phyloP scores from a whole-genome alignment of 2,113 vertebrate genomes.

The Lophotis ruficrista region DNA sequence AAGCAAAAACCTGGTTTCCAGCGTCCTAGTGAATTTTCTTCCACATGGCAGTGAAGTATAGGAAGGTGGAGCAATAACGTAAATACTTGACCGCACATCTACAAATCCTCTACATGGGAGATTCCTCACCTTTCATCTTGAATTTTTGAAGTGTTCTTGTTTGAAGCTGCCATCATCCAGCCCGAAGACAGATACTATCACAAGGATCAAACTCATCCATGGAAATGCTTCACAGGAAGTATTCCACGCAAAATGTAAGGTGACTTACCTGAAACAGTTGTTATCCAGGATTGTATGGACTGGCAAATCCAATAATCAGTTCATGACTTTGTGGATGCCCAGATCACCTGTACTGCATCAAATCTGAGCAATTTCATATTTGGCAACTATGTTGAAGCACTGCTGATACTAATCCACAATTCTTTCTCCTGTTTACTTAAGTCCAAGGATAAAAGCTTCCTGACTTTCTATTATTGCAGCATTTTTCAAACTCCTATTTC shows the following conservation, averaged over 20 bases:
- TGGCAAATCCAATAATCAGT: not conserved
- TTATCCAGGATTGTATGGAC: not conserved
- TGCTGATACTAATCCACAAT: not conserved
- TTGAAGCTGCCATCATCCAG: not conserved
- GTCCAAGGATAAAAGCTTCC: not conserved
- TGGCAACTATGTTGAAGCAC: not conserved
- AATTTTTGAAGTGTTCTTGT: not conserved
- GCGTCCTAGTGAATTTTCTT: not conserved
- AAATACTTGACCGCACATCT: not conserved
- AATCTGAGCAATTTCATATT: not conserved
- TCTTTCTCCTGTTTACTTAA: not conserved
- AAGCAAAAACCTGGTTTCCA: not conserved
- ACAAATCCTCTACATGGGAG: not conserved
- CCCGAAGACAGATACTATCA: not conserved
- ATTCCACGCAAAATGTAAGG: not conserved
- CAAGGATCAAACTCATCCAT: not conserved
- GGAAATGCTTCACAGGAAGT: not conserved
- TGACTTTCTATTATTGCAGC: not conserved
- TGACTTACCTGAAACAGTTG: not conserved
- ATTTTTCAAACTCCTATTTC: not conserved
- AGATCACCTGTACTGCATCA: not conserved
- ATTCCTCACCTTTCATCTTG: not conserved
- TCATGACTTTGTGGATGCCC: not conserved
- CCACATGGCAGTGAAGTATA: not conserved
- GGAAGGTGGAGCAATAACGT: not conserved